Conservation (phyloP, 2,113 vertebrate genomes). For the Hemichromis elongatus region DNA sequence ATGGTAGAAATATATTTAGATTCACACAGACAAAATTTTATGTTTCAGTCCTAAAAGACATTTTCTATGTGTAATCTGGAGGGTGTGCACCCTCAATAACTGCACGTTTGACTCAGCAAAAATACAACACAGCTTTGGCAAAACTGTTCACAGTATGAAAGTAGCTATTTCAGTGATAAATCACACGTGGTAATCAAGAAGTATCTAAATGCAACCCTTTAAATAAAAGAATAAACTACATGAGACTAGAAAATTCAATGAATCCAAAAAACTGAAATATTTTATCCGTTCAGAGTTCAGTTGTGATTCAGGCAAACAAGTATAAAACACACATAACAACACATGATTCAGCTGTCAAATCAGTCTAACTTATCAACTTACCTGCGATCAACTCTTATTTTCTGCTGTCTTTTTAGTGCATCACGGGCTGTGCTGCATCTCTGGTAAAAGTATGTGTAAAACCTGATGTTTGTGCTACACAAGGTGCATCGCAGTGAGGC, state of each 20-base stretch:
- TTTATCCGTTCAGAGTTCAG: neutral
- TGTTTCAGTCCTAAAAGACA: constrained; percentile 8
- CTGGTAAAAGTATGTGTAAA: neutral
- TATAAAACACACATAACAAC: neutral
- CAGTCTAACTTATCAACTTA: neutral
- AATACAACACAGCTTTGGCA: neutral
- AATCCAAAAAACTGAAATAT: neutral
- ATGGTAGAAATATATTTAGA: neutral
- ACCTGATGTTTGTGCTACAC: neutral
- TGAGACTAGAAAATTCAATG: neutral
- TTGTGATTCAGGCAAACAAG: neutral
- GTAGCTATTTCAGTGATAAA: neutral
- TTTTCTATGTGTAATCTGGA: constrained; percentile 8
- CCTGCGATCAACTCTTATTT: constrained; percentile 13
- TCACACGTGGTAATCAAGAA: neutral
- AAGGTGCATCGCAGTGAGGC: neutral
- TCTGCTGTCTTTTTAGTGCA: neutral
- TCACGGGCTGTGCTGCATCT: neutral
- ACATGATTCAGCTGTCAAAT: neutral
- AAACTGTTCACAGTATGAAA: neutral
- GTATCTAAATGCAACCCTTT: neutral
- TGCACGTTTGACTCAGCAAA: neutral
- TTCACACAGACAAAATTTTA: neutral
- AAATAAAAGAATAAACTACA: neutral
- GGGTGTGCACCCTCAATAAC: neutral